Evolutionary conservation across 2,113 vertebrate species (phyloP).

Genomic region (Acanthisitta chloris): DNA sequence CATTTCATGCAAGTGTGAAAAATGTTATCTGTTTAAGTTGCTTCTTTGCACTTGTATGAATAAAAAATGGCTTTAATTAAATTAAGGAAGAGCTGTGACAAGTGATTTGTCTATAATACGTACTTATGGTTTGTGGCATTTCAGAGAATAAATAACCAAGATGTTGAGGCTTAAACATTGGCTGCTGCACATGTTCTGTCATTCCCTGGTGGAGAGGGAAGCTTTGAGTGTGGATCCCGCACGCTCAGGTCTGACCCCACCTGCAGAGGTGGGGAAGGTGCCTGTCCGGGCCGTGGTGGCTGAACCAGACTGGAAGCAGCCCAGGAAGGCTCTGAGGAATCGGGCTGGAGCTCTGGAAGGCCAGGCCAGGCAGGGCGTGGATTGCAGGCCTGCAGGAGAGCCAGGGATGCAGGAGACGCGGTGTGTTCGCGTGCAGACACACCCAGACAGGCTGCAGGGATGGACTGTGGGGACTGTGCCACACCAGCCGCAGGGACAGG

Average conservation of each 20-base stretch:
- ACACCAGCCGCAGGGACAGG: neutral
- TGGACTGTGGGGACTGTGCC: no score
- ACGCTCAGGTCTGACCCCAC: neutral
- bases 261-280: neutral
- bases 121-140: constrained; percentile 73
- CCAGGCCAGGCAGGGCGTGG: neutral
- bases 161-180: constrained; percentile 72
- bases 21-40: constrained; percentile 74
- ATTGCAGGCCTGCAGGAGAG: neutral
- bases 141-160: constrained; percentile 69
- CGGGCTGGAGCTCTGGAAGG: neutral
- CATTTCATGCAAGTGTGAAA: constrained; percentile 66
- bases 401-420: neutral
- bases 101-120: constrained; percentile 71
- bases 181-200: constrained; percentile 70
- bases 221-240: neutral
- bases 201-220: neutral
- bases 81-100: constrained; percentile 66
- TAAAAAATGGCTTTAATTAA: constrained; percentile 71
- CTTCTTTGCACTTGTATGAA: constrained; percentile 69
- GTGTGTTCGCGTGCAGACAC: rapidly evolving
- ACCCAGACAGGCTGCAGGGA: neutral
- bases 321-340: neutral
- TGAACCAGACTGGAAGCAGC: neutral
- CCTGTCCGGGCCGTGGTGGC: neutral